Evolutionary conservation across 92 coral and sea anemone genomes (phyloP).

Genomic region (Zoanthus sociatus): DNA sequence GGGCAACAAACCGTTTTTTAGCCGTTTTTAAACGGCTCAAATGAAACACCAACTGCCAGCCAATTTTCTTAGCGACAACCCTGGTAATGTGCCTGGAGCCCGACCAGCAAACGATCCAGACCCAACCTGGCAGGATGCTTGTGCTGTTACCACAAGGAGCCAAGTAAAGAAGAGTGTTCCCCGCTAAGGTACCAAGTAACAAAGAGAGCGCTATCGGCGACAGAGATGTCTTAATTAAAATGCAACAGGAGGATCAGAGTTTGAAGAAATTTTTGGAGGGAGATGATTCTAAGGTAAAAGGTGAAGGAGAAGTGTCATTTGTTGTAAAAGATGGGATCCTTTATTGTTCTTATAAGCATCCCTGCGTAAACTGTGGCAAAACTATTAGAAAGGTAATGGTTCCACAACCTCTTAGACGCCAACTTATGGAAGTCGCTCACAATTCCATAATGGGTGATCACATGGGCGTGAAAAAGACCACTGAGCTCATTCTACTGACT

Average conservation of each 20-base stretch:
- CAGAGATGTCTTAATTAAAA: neutral
- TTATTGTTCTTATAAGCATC: slow-evolving; percentile 19
- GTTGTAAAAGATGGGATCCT: slow-evolving; percentile 44
- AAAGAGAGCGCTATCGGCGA: neutral
- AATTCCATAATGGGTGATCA: slow-evolving; percentile 63
- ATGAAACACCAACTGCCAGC: no score
- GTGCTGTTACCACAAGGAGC: slow-evolving; percentile 32
- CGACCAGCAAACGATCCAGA: slow-evolving; percentile 51
- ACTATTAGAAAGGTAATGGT: slow-evolving; percentile 37
- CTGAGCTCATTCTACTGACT: slow-evolving; percentile 62
- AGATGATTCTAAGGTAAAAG: neutral
- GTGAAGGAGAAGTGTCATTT: slow-evolving; percentile 52
- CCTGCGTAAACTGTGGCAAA: neutral
- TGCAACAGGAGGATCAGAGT: slow-evolving; percentile 3
- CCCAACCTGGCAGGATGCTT: slow-evolving; percentile 47
- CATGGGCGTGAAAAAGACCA: slow-evolving; percentile 64
- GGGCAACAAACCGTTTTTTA: no score
- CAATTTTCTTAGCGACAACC: no score
- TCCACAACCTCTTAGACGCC: slow-evolving; percentile 38
- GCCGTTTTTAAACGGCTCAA: no score
- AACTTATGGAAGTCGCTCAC: slow-evolving; percentile 38
- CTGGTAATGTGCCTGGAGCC: slow-evolving; percentile 6
- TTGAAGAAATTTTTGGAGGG: slow-evolving; percentile 3
- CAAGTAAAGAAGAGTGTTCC: neutral
- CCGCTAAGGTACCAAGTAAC: neutral